phyloP scores from a whole-genome alignment of 2,888 invertebrate species.

The Phlogophora meticulosa region DNA sequence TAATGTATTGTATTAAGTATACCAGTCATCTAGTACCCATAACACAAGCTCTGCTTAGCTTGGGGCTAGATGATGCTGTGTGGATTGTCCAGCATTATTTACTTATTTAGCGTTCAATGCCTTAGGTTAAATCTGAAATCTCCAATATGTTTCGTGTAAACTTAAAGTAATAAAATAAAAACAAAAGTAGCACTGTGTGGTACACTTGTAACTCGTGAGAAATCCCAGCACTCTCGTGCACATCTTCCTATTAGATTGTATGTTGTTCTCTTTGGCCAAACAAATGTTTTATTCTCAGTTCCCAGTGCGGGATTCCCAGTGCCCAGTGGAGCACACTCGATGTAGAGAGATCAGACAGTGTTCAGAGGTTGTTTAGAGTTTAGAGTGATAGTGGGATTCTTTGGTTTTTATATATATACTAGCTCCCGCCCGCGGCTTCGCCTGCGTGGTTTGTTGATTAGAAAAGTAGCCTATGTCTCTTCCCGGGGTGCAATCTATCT shows the following conservation, averaged over 20 bases:
- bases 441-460: too few relatives aligned
- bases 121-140: too few relatives aligned
- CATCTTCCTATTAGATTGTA: slow-evolving; percentile 33
- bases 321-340: slow-evolving; percentile 1
- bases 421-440: too few relatives aligned
- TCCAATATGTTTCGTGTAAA: not conserved
- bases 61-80: too few relatives aligned
- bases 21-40: too few relatives aligned
- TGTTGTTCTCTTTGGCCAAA: slow-evolving; percentile 20
- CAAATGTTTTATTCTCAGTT: slow-evolving; percentile 17
- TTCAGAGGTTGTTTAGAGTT: slow-evolving; percentile 16
- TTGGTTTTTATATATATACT: not conserved
- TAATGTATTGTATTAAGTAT: too few relatives aligned
- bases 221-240: slow-evolving; percentile 7
- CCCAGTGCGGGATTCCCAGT: not conserved
- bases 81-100: too few relatives aligned
- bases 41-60: too few relatives aligned
- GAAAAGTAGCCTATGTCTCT: too few relatives aligned
- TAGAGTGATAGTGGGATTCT: not conserved
- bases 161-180: not conserved
- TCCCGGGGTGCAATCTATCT: too few relatives aligned
- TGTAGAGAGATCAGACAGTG: slow-evolving; percentile 11
- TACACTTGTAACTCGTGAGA: slow-evolving; percentile 22
- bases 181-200: not conserved
- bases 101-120: too few relatives aligned